Evolutionary conservation across 2,888 invertebrate species (phyloP).

Genomic region (Troides helena): DNA sequence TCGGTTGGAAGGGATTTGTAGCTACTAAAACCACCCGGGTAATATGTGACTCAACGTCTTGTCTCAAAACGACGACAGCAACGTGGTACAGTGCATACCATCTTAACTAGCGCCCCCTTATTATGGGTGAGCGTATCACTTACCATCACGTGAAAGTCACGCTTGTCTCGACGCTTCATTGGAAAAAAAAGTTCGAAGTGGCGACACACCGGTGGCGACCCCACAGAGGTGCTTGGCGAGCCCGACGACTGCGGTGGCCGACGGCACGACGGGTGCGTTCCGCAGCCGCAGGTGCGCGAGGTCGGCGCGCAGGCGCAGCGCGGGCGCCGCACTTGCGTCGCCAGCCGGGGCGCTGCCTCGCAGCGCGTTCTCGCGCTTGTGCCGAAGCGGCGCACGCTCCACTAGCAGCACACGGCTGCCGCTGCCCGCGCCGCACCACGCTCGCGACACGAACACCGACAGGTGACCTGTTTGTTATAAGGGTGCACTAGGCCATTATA

Average conservation of each 20-base stretch:
- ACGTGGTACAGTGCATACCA: too few species aligned
- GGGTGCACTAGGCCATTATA: too few species aligned
- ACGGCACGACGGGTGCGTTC: conserved; percentile 57
- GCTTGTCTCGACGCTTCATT: too few species aligned
- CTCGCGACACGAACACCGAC: conserved; percentile 87
- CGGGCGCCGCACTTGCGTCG: neutral
- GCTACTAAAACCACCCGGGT: too few species aligned
- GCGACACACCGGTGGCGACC: conserved; percentile 85
- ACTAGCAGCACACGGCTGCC: conserved; percentile 84
- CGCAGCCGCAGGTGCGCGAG: conserved; percentile 87
- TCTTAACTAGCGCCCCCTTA: too few species aligned
- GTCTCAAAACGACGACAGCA: too few species aligned
- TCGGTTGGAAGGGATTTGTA: too few species aligned
- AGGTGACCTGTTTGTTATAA: conserved; percentile 81
- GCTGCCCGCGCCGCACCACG: conserved; percentile 68
- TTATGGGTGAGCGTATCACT: too few species aligned
- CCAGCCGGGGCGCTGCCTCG: conserved; percentile 21
- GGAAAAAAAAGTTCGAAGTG: too few species aligned
- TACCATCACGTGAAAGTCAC: too few species aligned
- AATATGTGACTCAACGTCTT: too few species aligned
- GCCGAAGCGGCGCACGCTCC: conserved; percentile 89
- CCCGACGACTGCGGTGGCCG: conserved; percentile 81
- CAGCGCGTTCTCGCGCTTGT: conserved; percentile 84
- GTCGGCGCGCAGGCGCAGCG: conserved; percentile 86
- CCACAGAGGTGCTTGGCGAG: conserved; percentile 95